These are phyloP conservation scores for Philopedon plagiatum DNA, from an alignment of 2,888 invertebrate genomes.

Conservation along the genomic window DNA sequence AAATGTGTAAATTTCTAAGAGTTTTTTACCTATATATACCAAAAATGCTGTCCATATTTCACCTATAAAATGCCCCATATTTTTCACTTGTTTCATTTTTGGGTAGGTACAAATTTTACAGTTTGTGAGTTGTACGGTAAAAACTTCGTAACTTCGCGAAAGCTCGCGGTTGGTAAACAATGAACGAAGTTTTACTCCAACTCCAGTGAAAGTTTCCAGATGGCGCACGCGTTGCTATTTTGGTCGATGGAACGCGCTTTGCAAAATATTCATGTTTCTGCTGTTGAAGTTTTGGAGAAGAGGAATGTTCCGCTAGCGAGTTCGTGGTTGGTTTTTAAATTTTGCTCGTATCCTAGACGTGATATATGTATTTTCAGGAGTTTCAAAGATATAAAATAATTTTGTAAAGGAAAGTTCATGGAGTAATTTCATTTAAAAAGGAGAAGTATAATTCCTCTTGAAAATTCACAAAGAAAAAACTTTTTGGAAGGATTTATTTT, in stretches of 20 bases:
- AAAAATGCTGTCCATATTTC: background rate
- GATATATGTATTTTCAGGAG: too few species aligned
- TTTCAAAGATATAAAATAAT: background rate
- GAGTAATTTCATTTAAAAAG: too few species aligned
- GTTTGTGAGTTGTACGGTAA: constrained; percentile 1
- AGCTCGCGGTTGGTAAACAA: constrained; percentile 25
- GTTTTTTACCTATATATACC: background rate
- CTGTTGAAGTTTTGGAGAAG: constrained; percentile 23
- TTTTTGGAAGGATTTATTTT: too few species aligned
- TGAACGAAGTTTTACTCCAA: constrained; percentile 11
- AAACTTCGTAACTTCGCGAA: background rate
- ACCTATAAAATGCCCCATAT: background rate
- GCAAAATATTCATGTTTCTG: constrained; percentile 34
- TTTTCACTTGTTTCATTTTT: constrained; percentile 1
- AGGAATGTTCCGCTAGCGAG: background rate
- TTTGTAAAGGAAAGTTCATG: background rate
- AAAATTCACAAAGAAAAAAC: too few species aligned
- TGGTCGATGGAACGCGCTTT: constrained; percentile 33
- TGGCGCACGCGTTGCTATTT: constrained; percentile 35
- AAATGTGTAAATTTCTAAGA: too few species aligned
- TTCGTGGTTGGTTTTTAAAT: constrained; percentile 15
- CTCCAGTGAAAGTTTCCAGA: constrained; percentile 19
- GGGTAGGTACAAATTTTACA: background rate
- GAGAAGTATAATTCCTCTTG: too few species aligned
- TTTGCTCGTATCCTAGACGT: background rate